phyloP scores from a whole-genome alignment of 2,113 vertebrate species.

The Podarcis raffonei region DNA sequence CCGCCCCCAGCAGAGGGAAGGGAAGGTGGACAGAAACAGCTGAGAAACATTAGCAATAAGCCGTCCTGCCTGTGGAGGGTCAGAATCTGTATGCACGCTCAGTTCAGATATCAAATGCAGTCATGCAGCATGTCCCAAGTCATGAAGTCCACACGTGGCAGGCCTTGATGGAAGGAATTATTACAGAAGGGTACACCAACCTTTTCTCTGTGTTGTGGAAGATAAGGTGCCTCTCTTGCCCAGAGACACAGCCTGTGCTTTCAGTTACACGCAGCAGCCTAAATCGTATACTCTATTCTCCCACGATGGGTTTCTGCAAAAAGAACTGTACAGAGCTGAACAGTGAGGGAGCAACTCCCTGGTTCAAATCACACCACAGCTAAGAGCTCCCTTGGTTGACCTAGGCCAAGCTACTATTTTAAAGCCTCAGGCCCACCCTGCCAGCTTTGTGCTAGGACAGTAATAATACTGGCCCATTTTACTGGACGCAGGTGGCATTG shows the following conservation, averaged over 20 bases:
- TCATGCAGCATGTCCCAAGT: not conserved
- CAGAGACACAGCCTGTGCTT: not conserved
- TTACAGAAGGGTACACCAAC: not conserved
- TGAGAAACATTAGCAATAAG: not conserved
- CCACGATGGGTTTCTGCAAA: not conserved
- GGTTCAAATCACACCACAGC: not conserved
- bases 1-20: not conserved
- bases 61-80: not conserved
- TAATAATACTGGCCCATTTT: not conserved
- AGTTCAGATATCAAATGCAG: not conserved
- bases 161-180: not conserved
- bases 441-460: too few relatives aligned
- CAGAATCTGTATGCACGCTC: not conserved
- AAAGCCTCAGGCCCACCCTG: too few relatives aligned
- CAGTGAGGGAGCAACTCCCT: not conserved
- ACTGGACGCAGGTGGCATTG: too few relatives aligned
- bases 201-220: not conserved
- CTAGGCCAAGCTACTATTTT: not conserved
- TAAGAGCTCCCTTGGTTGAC: not conserved
- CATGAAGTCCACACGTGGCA: not conserved
- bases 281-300: not conserved
- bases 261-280: not conserved
- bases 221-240: not conserved
- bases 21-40: slow-evolving; percentile 30
- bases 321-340: not conserved